phyloP scores from a whole-genome alignment of 2,797 vertebrate genomes.

The Columba guinea region DNA sequence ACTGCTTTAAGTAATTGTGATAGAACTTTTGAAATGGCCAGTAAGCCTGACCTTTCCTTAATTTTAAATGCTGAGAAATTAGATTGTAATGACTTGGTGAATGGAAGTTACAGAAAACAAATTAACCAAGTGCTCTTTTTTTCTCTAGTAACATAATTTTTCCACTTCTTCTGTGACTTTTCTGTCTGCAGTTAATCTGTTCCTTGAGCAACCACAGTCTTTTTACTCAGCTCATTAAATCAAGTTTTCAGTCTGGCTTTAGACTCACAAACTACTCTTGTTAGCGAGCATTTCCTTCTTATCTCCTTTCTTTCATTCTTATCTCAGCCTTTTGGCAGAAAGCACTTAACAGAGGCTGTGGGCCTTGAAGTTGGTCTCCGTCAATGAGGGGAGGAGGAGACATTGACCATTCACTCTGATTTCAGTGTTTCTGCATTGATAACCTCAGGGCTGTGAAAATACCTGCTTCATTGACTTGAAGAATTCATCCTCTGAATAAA shows the following conservation, averaged over 20 bases:
- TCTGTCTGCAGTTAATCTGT: not conserved
- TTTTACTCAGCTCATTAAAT: conserved; percentile 10
- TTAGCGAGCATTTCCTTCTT: not conserved
- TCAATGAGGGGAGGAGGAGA: not conserved
- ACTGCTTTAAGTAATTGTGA: not conserved
- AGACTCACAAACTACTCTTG: not conserved
- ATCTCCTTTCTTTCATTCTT: conserved; percentile 32
- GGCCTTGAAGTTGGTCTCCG: not conserved
- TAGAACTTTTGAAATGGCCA: not conserved
- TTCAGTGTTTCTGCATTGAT: not conserved
- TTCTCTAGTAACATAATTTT: not conserved
- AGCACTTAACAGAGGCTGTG: not conserved
- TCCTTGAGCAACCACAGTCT: not conserved
- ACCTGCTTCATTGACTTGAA: not conserved
- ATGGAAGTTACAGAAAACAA: not conserved
- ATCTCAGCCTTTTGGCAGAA: not conserved
- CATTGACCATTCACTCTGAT: not conserved
- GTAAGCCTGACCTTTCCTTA: not conserved
- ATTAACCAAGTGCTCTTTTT: not conserved
- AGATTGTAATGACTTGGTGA: not conserved
- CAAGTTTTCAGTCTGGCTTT: not conserved
- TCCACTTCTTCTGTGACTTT: not conserved
- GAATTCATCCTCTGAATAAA: not conserved
- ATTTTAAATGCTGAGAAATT: conserved; percentile 2
- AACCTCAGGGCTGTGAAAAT: not conserved